Evolutionary conservation across 1,140 invertebrate genomes (phyloP).

Genomic region (Zaprionus africanus): DNA sequence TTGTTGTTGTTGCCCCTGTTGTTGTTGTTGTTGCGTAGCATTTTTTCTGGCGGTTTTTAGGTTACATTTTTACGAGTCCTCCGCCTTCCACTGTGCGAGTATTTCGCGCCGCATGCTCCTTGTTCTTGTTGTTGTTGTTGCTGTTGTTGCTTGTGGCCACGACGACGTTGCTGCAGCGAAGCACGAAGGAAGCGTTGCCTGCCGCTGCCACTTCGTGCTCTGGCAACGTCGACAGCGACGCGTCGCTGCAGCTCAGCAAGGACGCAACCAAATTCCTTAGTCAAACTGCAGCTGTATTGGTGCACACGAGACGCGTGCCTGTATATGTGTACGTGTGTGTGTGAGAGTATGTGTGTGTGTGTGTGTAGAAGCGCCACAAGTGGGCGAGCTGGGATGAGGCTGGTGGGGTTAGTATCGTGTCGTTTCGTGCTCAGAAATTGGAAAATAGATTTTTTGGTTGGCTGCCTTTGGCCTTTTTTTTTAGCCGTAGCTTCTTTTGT

Average conservation of each 20-base stretch:
- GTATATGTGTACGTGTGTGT: not conserved
- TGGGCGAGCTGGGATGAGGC: slow-evolving; percentile 53
- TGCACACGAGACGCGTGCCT: not conserved
- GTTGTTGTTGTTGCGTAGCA: slow-evolving; percentile 50
- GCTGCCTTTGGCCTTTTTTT: slow-evolving; percentile 70
- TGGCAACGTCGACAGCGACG: slow-evolving; percentile 51
- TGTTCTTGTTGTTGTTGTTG: slow-evolving; percentile 36
- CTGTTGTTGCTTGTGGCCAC: slow-evolving; percentile 51
- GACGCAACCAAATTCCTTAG: slow-evolving; percentile 69
- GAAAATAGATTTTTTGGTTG: slow-evolving; percentile 83
- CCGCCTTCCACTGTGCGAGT: slow-evolving; percentile 63
- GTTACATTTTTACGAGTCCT: slow-evolving; percentile 83
- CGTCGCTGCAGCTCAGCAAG: slow-evolving; percentile 43
- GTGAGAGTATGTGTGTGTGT: slow-evolving; percentile 25
- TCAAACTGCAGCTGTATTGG: slow-evolving; percentile 27
- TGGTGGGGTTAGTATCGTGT: slow-evolving; percentile 51
- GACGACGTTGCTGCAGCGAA: slow-evolving; percentile 36
- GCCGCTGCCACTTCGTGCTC: slow-evolving; percentile 9
- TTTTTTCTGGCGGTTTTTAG: slow-evolving; percentile 84
- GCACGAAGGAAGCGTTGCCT: slow-evolving; percentile 31
- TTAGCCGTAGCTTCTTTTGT: slow-evolving; percentile 25
- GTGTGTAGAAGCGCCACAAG: slow-evolving; percentile 71
- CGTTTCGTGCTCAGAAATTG: slow-evolving; percentile 73
- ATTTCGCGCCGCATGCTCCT: slow-evolving; percentile 32
- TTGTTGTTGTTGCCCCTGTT: slow-evolving; percentile 23